These are phyloP conservation scores for Pteromalus puparum DNA, from an alignment of 1,140 invertebrate genomes.

Conservation along the genomic window DNA sequence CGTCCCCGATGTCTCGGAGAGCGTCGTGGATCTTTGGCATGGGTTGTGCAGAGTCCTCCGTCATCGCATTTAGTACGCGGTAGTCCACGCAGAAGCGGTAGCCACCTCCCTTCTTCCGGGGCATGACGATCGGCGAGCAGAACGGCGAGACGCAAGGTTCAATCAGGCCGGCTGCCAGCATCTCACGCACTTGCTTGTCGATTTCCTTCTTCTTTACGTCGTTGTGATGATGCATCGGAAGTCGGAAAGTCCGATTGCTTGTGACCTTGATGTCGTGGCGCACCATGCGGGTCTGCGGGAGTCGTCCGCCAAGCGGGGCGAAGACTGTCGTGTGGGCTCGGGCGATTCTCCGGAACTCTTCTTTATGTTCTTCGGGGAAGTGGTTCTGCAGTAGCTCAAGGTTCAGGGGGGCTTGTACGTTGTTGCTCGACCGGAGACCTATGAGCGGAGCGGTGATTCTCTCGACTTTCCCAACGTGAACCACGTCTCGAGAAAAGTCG, in stretches of 20 bases:
- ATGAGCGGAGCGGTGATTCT: not conserved
- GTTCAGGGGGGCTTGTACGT: not conserved
- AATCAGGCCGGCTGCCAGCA: slow-evolving; percentile 59
- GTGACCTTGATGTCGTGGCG: slow-evolving; percentile 49
- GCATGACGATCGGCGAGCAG: slow-evolving; percentile 56
- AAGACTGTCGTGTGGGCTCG: slow-evolving; percentile 7
- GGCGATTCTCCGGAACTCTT: slow-evolving; percentile 9
- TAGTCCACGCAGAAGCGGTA: slow-evolving; percentile 74
- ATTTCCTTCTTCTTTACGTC: slow-evolving; percentile 46
- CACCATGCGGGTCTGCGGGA: slow-evolving; percentile 26
- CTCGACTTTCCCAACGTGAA: slow-evolving; percentile 28
- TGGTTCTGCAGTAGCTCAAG: not conserved
- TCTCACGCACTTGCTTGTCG: slow-evolving; percentile 50
- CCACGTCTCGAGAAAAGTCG: slow-evolving; percentile 10
- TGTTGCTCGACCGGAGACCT: not conserved
- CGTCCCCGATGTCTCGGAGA: slow-evolving; percentile 52
- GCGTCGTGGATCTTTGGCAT: slow-evolving; percentile 57
- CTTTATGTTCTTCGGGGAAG: slow-evolving; percentile 15
- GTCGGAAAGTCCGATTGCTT: slow-evolving; percentile 24
- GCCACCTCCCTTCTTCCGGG: slow-evolving; percentile 70
- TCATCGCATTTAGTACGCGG: slow-evolving; percentile 69
- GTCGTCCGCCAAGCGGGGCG: not conserved
- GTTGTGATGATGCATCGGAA: slow-evolving; percentile 43
- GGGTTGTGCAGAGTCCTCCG: slow-evolving; percentile 59
- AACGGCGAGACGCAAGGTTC: slow-evolving; percentile 61